A percentile compares a stretch with the other conserved stretches of the same genome.
Evolutionary conservation across 2,888 invertebrate genomes (phyloP).

Genomic region (Rhogogaster chlorosoma): DNA sequence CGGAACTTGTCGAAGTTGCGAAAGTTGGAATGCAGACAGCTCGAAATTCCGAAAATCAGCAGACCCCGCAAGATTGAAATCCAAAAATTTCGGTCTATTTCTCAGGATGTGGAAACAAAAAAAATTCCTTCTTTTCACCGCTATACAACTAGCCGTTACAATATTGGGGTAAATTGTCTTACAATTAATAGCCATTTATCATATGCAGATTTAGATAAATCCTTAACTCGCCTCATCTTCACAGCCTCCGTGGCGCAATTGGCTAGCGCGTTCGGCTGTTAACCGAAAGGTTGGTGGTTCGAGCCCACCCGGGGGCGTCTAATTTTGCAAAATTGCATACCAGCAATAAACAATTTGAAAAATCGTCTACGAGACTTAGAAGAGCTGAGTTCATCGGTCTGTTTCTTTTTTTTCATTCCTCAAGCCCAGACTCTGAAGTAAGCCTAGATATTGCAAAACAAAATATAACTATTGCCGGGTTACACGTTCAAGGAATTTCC

Average conservation of each 20-base stretch:
- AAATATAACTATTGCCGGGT: background rate
- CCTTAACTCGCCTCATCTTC: background rate
- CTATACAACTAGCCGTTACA: background rate
- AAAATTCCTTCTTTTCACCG: too few relatives aligned
- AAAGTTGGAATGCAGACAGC: too few relatives aligned
- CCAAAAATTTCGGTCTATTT: too few relatives aligned
- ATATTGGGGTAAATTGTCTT: constrained; percentile 18
- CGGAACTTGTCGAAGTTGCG: too few relatives aligned
- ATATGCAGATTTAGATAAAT: background rate
- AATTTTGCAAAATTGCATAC: constrained; percentile 66
- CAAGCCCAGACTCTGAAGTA: background rate
- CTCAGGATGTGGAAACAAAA: too few relatives aligned
- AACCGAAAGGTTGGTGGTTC: constrained; percentile 99
- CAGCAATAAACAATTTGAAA: background rate
- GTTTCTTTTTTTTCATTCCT: background rate
- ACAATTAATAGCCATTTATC: background rate
- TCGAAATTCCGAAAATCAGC: too few relatives aligned
- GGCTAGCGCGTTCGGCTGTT: constrained; percentile 99
- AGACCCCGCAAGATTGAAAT: too few relatives aligned
- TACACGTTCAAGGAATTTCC: background rate
- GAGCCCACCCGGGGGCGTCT: constrained; percentile 96
- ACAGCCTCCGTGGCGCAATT: constrained; percentile 94
- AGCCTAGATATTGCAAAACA: background rate
- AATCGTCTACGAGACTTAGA: background rate
- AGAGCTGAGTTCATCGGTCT: background rate